phyloP scores from a whole-genome alignment of 1,140 invertebrate species.

The Microvelia longipes region DNA sequence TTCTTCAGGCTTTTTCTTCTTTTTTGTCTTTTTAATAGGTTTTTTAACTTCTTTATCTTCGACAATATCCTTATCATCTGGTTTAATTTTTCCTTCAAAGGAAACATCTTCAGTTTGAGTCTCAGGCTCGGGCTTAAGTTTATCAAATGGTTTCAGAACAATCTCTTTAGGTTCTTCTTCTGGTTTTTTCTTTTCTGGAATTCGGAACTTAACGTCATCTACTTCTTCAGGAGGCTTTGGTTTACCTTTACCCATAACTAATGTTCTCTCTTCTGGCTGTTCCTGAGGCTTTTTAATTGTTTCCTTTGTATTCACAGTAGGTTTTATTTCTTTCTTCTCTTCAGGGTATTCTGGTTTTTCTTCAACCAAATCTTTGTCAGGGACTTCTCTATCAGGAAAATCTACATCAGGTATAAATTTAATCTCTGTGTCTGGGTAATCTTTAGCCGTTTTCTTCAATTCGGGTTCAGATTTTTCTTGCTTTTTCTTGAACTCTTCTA shows the following conservation, averaged over 20 bases:
- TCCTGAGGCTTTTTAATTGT: constrained; percentile 23
- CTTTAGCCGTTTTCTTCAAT: constrained; percentile 19
- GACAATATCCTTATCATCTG: constrained; percentile 8
- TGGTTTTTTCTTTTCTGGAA: constrained; percentile 28
- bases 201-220: constrained; percentile 31
- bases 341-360: constrained; percentile 7
- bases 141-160: constrained; percentile 19
- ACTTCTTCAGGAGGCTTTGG: constrained; percentile 26
- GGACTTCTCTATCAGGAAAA: constrained; percentile 1
- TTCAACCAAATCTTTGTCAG: constrained; percentile 19
- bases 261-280: constrained; percentile 22
- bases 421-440: constrained; percentile 14
- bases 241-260: constrained; percentile 29
- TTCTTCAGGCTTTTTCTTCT: constrained; percentile 11
- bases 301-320: constrained; percentile 21
- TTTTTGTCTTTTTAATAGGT: constrained; percentile 9
- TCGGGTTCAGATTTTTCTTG: constrained; percentile 21
- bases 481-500: constrained; percentile 26
- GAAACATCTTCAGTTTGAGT: constrained; percentile 16
- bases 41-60: neutral
- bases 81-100: constrained; percentile 13
- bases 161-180: constrained; percentile 24
- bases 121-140: constrained; percentile 15
- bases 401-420: neutral
- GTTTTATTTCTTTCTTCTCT: constrained; percentile 20